Conservation (phyloP, 2,888 invertebrate genomes). For the Platerodrilus igneus region DNA sequence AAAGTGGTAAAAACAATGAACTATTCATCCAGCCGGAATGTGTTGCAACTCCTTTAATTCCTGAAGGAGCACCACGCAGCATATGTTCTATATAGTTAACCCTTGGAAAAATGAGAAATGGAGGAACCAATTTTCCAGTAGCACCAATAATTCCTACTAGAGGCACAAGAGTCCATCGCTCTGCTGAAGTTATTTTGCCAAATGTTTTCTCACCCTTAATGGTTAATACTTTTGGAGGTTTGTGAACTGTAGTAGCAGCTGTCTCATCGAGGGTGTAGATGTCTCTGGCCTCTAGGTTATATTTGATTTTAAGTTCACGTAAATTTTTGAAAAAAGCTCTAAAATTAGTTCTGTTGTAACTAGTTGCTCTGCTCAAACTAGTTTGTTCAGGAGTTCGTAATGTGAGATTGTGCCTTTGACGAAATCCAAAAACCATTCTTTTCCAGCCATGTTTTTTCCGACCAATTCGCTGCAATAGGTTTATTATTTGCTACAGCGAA, state of each 20-base stretch:
- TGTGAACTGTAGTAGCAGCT: conserved; percentile 18
- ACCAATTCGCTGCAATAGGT: conserved; percentile 14
- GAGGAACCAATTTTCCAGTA: conserved; percentile 17
- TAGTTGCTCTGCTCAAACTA: conserved; percentile 20
- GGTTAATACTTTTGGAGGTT: conserved; percentile 14
- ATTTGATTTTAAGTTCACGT: conserved; percentile 16
- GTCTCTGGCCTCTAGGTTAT: conserved; percentile 11
- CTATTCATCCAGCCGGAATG: conserved; percentile 25
- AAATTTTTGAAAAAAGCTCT: conserved; percentile 13
- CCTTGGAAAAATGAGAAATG: conserved; percentile 20
- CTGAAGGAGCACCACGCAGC: conserved; percentile 20
- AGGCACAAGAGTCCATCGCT: conserved; percentile 18
- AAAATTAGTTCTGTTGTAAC: conserved; percentile 22
- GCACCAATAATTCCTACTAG: conserved; percentile 17
- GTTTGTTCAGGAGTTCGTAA: conserved; percentile 17
- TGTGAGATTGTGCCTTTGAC: conserved; percentile 12
- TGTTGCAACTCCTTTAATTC: conserved; percentile 25
- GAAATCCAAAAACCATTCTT: conserved; percentile 16
- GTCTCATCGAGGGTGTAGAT: conserved; percentile 19
- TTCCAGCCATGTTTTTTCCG: conserved; percentile 14
- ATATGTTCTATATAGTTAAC: conserved; percentile 20
- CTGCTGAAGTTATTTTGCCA: conserved; percentile 9
- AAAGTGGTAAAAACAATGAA: conserved; percentile 23
- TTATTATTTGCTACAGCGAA: conserved; percentile 23
- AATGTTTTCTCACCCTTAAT: conserved; percentile 14